Conservation (phyloP, 2,797 vertebrate species). For the Sebastes elongatus region DNA sequence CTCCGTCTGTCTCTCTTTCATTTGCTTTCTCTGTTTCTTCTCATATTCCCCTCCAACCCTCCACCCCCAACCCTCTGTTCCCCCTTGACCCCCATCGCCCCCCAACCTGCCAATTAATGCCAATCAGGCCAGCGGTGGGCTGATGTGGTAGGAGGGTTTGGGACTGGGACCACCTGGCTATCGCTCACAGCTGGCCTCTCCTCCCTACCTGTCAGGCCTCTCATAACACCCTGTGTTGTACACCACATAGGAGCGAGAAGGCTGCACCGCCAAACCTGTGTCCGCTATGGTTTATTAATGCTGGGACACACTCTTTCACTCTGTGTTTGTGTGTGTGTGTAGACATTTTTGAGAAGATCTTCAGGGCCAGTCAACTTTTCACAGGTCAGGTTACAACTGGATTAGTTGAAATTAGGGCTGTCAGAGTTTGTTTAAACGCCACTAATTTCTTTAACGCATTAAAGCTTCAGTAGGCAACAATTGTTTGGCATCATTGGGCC, state of each 20-base stretch:
- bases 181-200: slow-evolving; percentile 66
- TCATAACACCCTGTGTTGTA: slow-evolving; percentile 11
- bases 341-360: neutral
- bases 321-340: neutral
- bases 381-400: neutral
- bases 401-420: neutral
- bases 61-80: neutral
- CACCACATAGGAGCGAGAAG: slow-evolving; percentile 13
- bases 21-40: neutral
- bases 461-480: no score
- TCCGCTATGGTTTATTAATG: slow-evolving; percentile 71
- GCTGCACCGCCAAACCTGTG: slow-evolving; percentile 6
- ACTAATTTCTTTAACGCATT: no score
- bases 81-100: neutral
- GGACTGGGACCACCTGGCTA: slow-evolving; percentile 71
- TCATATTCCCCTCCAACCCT: neutral
- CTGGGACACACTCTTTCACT: neutral
- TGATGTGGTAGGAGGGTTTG: slow-evolving; percentile 58
- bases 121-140: slow-evolving; percentile 70
- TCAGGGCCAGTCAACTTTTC: neutral
- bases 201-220: slow-evolving; percentile 57
- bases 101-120: slow-evolving; percentile 74
- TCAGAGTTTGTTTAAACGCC: no score
- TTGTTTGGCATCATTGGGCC: no score
- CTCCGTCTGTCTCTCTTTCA: neutral